Evolutionary conservation across 2,888 invertebrate genomes (phyloP).

Genomic region (Mesorhabditis sp.): DNA sequence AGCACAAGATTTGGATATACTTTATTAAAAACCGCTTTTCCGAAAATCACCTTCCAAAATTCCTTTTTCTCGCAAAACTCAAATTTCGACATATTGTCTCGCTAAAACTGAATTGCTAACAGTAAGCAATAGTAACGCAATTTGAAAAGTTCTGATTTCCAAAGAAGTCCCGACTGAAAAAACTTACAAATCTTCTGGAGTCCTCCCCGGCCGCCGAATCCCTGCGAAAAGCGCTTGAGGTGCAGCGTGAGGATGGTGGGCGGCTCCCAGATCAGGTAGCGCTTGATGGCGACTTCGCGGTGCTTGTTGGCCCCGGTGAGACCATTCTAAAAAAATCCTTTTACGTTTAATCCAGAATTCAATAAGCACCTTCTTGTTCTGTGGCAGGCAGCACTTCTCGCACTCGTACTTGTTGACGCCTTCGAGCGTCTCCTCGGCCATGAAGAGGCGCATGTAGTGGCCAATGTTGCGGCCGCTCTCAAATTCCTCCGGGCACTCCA

Average conservation of each 20-base stretch:
- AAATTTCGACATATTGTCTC: too few species aligned
- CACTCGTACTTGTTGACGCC: constrained; percentile 90
- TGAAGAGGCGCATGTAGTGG: constrained; percentile 20
- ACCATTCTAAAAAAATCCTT: constrained; percentile 10
- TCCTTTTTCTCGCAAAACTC: too few species aligned
- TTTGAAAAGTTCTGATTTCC: too few species aligned
- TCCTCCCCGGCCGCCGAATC: constrained; percentile 8
- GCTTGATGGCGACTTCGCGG: constrained; percentile 33
- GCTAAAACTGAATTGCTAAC: too few species aligned
- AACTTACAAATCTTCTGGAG: constrained; percentile 42
- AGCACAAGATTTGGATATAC: too few species aligned
- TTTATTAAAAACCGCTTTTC: too few species aligned
- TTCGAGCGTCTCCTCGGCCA: constrained; percentile 60
- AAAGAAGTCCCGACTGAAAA: background rate
- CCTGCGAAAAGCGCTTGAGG: constrained; percentile 87
- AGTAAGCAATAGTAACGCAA: too few species aligned
- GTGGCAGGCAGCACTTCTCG: constrained; percentile 69
- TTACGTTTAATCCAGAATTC: background rate
- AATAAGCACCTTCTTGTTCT: constrained; percentile 22
- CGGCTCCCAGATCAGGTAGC: constrained; percentile 75
- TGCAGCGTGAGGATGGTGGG: constrained; percentile 91
- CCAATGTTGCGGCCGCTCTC: constrained; percentile 15
- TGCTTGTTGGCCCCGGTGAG: constrained; percentile 24
- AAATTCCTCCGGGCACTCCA: constrained; percentile 12
- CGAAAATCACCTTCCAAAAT: too few species aligned